Conservation (phyloP, 2,888 invertebrate species). For the Drosophila kanekoi region DNA sequence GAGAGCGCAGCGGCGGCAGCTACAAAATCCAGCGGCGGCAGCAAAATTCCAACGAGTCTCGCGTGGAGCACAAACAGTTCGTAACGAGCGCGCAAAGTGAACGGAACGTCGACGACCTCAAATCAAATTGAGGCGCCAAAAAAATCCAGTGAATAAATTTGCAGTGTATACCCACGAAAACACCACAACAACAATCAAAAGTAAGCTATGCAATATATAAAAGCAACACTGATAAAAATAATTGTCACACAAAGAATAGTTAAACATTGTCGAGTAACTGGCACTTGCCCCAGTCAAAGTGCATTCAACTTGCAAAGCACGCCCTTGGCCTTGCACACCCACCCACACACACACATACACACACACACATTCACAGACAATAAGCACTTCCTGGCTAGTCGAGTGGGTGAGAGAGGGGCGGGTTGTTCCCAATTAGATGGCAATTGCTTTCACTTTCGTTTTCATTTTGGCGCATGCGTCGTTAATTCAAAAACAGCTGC, state of each 20-base stretch:
- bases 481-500: constrained; percentile 60
- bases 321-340: constrained; percentile 70
- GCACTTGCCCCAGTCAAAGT: constrained; percentile 42
- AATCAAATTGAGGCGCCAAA: constrained; percentile 44
- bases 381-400: constrained; percentile 16
- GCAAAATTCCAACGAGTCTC: constrained; percentile 69
- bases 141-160: constrained; percentile 46
- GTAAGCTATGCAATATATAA: constrained; percentile 49
- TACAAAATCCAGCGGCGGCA: constrained; percentile 73
- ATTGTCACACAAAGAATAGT: constrained; percentile 1
- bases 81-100: constrained; percentile 74
- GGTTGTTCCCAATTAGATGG: constrained; percentile 4
- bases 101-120: constrained; percentile 71
- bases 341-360: constrained; percentile 2
- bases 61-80: constrained; percentile 70
- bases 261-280: neutral
- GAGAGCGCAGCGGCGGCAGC: constrained; percentile 29
- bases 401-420: neutral
- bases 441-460: constrained; percentile 65
- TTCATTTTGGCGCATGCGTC: constrained; percentile 70
- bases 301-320: constrained; percentile 68
- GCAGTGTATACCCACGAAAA: constrained; percentile 32
- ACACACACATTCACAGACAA: constrained; percentile 7
- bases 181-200: constrained; percentile 38
- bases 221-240: constrained; percentile 2